Percentiles rank a stretch among this genome's conserved stretches.
phyloP scores from a whole-genome alignment of 1,140 invertebrate species.

The Anastrepha obliqua region DNA sequence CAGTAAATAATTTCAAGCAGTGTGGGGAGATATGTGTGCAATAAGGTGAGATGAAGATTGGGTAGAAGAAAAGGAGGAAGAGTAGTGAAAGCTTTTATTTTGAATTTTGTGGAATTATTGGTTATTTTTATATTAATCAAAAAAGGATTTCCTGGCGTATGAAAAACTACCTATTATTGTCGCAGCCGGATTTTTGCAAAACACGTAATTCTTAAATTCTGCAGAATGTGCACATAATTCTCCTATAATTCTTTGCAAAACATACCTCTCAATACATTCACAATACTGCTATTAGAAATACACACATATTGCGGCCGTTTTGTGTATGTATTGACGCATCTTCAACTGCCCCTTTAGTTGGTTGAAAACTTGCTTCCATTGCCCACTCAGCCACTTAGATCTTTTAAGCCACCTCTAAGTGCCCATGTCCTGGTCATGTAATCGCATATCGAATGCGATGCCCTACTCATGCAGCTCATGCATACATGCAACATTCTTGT shows the following conservation, averaged over 20 bases:
- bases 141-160: neutral
- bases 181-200: neutral
- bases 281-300: too few species aligned
- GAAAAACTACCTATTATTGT: neutral
- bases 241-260: neutral
- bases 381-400: neutral
- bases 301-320: neutral
- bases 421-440: slow-evolving; percentile 57
- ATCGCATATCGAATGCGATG: slow-evolving; percentile 55
- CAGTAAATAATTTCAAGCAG: neutral
- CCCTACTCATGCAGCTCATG: neutral
- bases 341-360: neutral
- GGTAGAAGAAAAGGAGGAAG: neutral
- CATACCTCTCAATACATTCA: neutral
- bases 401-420: slow-evolving; percentile 40
- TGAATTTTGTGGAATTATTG: neutral
- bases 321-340: neutral
- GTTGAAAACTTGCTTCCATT: too few species aligned
- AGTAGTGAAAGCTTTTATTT: neutral
- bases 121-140: neutral
- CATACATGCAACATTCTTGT: neutral
- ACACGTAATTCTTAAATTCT: neutral
- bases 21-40: neutral
- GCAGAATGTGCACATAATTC: neutral
- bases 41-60: neutral